Base-by-base conservation (phyloP, 2,797 vertebrate species). In the Saguinus oedipus region DNA sequence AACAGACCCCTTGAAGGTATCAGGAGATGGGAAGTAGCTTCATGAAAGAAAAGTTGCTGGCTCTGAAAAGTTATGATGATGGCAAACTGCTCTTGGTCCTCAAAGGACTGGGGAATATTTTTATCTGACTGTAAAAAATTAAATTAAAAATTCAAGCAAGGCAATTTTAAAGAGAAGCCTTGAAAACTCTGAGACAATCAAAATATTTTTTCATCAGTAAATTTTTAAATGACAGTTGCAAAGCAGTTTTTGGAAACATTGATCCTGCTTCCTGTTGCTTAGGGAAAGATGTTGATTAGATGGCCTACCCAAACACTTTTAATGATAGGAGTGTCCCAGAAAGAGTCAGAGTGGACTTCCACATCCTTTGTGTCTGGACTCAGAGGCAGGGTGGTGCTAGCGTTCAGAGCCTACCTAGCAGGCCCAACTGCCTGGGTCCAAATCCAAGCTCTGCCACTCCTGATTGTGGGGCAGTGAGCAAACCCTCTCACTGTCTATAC, bases 1-100 rank as follows among this genome's bases (percentile, higher is more conserved):
- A 12, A 11, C 42, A 14, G 9, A 3, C 0, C 12, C 39, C n/a
- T 7, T 7, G 1, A 33, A 7, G 8, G 39, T 15, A 59, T 27
- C 33, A 74, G 30, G 4, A 4, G 2, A 11, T 8, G 20, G 17
- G 27, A 7, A 74, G 30, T 1, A n/a, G 46, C 53, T 59, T 81
- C 17, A 5, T 9, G 3, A 55, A 42, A 30, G 83, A 33, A 2
- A 26, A 68, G 9, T 17, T 42, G 7, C 53, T 44, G 11, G 15
- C 33, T 33, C 36, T 61, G 24, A 13, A 27, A 48, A 48, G 57
- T 11, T 26, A 27, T 5, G 5, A 70, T 22, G 17, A 27, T 13
- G 2, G 14, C 36, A 91, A 39, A 44, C 13, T 7, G 15, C 24
- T 13, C 42, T 61, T 22, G 4, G 1, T 78, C 74, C 53, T 80